Conservation (phyloP, 2,888 invertebrate genomes). For the Stictocephala bisonia region DNA sequence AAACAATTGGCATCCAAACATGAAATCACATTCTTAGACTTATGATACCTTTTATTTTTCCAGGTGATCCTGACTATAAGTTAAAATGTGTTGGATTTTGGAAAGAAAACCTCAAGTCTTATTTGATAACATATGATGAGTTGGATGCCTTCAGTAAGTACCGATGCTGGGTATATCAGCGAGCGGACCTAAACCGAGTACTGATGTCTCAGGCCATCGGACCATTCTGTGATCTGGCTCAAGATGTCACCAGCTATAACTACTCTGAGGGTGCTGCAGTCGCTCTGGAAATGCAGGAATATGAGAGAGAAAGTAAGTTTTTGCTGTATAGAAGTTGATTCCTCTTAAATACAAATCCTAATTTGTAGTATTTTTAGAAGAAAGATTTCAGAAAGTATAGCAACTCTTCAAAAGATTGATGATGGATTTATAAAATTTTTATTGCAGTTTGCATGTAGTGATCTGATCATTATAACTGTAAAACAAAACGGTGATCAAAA, state of each 20-base stretch:
- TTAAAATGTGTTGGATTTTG: constrained; percentile 98
- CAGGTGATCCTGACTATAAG: constrained; percentile 91
- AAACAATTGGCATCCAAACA: too few relatives aligned
- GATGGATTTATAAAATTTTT: too few relatives aligned
- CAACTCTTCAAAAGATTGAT: too few relatives aligned
- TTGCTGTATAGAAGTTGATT: constrained; percentile 26
- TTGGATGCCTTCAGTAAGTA: constrained; percentile 95
- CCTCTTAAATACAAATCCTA: too few relatives aligned
- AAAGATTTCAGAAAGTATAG: too few relatives aligned
- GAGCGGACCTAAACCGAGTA: constrained; percentile 91
- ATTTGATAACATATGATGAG: constrained; percentile 95
- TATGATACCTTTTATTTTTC: too few relatives aligned
- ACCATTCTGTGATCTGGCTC: constrained; percentile 89
- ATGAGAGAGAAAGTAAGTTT: constrained; percentile 85
- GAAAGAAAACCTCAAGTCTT: constrained; percentile 97
- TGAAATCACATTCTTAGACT: too few relatives aligned
- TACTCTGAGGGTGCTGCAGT: constrained; percentile 94
- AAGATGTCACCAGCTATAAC: constrained; percentile 90
- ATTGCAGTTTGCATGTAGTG: too few relatives aligned
- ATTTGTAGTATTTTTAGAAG: too few relatives aligned
- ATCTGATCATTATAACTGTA: too few relatives aligned
- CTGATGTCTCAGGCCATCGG: constrained; percentile 87
- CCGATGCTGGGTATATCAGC: constrained; percentile 96
- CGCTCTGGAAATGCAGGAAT: constrained; percentile 89
- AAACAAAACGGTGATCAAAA: too few relatives aligned